Evolutionary conservation across 2,888 invertebrate species (phyloP), one percentile per base, ranked within the genome.

Genomic region (Cyclophora albipunctata): DNA sequence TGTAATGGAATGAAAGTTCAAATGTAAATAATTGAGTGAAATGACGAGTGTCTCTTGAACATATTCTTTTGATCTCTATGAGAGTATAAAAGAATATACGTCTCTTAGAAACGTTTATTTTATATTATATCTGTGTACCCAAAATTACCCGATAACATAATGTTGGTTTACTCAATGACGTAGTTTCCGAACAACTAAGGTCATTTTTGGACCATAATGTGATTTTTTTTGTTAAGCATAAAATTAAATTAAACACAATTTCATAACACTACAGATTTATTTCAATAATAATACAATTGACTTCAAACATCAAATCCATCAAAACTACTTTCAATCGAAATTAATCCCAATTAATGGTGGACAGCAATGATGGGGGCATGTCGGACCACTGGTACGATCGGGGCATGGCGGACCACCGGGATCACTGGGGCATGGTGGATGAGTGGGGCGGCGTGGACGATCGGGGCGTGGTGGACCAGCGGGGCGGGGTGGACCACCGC

Each of bases 371-470:
- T 51, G 0, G 83, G 82, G 0, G 82, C 74, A 46, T 79, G 79
- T 44, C 75, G 67, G 2, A 84, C 78, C 0, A 84, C 59, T 3
- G 81, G 81, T 0, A 80, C 70, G 0, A 79, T 51, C 2, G 71
- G 75, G n/a, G 73, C 59, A 4, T 73, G 72, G 37, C 5, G 37
- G 5, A 37, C 37, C 5, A 69, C 37, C 0, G 68, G 20, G 1
- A 73, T 69, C 7, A 73, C 37, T 0, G 68, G 63, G 3, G 68
- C 66, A 3, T 62, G 54, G 48, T 67, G 66, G 35, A 72, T 65
- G 2, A 72, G 61, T 0, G 71, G 75, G 33, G 71, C 72, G 0
- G 74, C 68, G 54, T 83, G 86, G 35, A 86, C 73, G 5, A 73
- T 48, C 0, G 69, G 46, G 60, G 63, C 44, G 66, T 67, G 3